phyloP scores from a whole-genome alignment of 2,888 invertebrate genomes.

The Yponomeuta malinellus region DNA sequence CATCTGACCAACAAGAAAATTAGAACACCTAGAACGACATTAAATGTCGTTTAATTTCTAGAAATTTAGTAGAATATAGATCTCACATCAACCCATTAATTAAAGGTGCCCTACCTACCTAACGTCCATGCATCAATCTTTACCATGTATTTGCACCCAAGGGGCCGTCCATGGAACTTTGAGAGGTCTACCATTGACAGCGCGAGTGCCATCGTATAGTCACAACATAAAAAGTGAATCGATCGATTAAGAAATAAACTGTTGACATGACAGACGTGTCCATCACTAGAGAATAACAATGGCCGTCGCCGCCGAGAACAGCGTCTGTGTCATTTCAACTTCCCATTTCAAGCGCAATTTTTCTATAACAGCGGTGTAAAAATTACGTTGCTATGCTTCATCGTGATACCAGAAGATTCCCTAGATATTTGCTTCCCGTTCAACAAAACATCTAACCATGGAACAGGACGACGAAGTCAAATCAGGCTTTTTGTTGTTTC shows the following conservation, averaged over 20 bases:
- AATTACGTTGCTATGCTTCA: slow-evolving; percentile 30
- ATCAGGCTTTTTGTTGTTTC: slow-evolving; percentile 85
- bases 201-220: too few species aligned
- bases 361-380: background rate
- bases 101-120: too few species aligned
- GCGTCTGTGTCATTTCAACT: slow-evolving; percentile 17
- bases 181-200: too few species aligned
- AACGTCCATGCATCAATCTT: too few species aligned
- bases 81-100: too few species aligned
- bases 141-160: too few species aligned
- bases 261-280: background rate
- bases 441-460: slow-evolving; percentile 57
- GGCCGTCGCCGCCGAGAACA: slow-evolving; percentile 19
- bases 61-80: too few species aligned
- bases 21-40: too few species aligned
- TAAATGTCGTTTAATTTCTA: too few species aligned
- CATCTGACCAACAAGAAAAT: too few species aligned
- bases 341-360: slow-evolving; percentile 19
- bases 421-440: background rate
- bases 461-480: slow-evolving; percentile 84
- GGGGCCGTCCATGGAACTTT: too few species aligned
- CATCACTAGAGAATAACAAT: slow-evolving; percentile 6
- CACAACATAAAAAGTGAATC: background rate
- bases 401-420: slow-evolving; percentile 22
- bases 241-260: background rate